Conservation (phyloP, 2,113 vertebrate species). For the Conger conger region DNA sequence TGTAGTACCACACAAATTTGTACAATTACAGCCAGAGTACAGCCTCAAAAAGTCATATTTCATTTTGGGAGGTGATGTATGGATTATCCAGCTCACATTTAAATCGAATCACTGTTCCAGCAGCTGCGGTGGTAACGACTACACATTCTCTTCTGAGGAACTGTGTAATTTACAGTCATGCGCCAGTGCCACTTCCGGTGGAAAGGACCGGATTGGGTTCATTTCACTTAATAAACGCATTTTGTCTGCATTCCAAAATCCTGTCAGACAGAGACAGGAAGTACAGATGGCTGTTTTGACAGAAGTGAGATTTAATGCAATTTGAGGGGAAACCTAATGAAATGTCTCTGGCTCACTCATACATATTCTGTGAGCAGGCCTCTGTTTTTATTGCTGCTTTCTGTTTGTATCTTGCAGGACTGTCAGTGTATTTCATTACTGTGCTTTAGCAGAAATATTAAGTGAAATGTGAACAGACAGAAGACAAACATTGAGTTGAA, state of each 20-base stretch:
- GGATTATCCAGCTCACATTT: neutral
- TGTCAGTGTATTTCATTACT: neutral
- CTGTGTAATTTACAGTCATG: neutral
- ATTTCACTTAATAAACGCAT: neutral
- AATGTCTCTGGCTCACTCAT: neutral
- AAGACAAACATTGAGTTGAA: neutral
- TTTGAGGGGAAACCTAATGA: conserved; percentile 4
- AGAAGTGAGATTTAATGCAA: conserved; percentile 10
- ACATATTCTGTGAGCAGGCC: neutral
- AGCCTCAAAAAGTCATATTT: too few species aligned
- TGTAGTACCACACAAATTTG: too few species aligned
- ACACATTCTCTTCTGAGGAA: neutral
- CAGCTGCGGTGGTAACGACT: neutral
- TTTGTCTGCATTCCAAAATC: neutral
- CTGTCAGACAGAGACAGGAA: neutral
- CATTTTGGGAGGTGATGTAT: too few species aligned
- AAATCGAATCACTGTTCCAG: neutral
- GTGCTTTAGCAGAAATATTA: neutral
- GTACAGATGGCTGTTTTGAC: conserved; percentile 14
- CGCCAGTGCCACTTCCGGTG: neutral
- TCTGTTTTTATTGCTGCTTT: conserved; percentile 2
- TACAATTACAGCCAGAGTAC: too few species aligned
- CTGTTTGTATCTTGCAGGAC: neutral
- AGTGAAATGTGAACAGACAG: neutral
- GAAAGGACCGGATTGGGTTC: neutral